phyloP scores from a whole-genome alignment of 2,888 invertebrate genomes.

The Steinernema carpocapsae region DNA sequence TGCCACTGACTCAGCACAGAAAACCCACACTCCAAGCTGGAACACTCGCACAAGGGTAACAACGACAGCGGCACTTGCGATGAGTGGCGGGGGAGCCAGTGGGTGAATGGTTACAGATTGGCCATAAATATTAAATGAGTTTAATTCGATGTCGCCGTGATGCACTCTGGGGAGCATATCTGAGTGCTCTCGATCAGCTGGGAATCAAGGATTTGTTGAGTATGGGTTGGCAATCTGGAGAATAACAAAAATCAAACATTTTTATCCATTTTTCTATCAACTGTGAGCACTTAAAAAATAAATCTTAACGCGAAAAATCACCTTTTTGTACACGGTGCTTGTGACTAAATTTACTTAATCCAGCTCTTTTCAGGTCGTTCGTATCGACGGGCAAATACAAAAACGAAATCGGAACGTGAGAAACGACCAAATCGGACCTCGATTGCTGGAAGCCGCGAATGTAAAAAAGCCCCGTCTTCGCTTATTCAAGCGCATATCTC shows the following conservation, averaged over 20 bases:
- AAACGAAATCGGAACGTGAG: background rate
- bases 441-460: background rate
- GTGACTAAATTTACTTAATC: background rate
- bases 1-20: background rate
- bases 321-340: no score
- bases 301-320: no score
- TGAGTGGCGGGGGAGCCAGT: no score
- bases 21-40: background rate
- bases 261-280: no score
- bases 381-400: background rate
- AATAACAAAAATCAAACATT: no score
- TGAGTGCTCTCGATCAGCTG: background rate
- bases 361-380: background rate
- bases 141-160: background rate
- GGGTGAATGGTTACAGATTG: background rate
- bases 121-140: constrained; percentile 30
- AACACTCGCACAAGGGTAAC: no score
- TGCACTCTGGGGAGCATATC: background rate
- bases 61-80: no score
- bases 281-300: no score
- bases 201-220: no score
- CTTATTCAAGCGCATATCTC: background rate
- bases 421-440: background rate
- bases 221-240: no score
- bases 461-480: background rate